phyloP scores from a whole-genome alignment of 2,888 invertebrate genomes.

The Drosophila monieri region DNA sequence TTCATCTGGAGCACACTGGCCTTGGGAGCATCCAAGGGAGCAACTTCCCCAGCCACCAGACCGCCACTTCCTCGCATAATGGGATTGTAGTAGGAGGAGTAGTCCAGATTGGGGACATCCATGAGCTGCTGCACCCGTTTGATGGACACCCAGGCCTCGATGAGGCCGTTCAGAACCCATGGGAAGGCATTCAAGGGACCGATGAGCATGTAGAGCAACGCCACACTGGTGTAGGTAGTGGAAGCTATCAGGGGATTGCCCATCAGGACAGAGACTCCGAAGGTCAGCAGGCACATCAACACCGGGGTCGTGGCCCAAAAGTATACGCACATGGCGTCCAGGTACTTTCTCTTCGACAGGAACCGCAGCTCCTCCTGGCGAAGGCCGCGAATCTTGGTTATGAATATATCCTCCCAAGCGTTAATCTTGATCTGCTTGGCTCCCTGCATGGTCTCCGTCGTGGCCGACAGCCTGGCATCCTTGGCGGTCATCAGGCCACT shows the following conservation, averaged over 20 bases:
- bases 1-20: slow-evolving; percentile 85
- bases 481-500: slow-evolving; percentile 95
- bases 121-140: slow-evolving; percentile 93
- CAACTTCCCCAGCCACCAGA: slow-evolving; percentile 79
- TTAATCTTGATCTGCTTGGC: slow-evolving; percentile 96
- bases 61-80: slow-evolving; percentile 67
- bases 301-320: slow-evolving; percentile 99
- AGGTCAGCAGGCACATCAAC: slow-evolving; percentile 92
- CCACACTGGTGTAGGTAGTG: slow-evolving; percentile 96
- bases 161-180: slow-evolving; percentile 98
- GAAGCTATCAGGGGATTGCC: slow-evolving; percentile 91
- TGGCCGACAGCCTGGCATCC: slow-evolving; percentile 93
- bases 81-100: slow-evolving; percentile 82
- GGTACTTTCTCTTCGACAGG: slow-evolving; percentile 94
- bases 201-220: slow-evolving; percentile 97
- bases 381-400: slow-evolving; percentile 87
- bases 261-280: slow-evolving; percentile 90
- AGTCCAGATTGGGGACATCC: slow-evolving; percentile 85
- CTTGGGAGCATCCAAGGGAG: slow-evolving; percentile 25
- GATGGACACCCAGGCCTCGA: slow-evolving; percentile 97
- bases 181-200: slow-evolving; percentile 98
- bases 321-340: slow-evolving; percentile 98
- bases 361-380: slow-evolving; percentile 90
- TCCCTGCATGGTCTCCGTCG: slow-evolving; percentile 94
- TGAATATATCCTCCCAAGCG: slow-evolving; percentile 96